Evolutionary conservation across 2,888 invertebrate genomes (phyloP).

Genomic region (Thysanoteuthis rhombus): DNA sequence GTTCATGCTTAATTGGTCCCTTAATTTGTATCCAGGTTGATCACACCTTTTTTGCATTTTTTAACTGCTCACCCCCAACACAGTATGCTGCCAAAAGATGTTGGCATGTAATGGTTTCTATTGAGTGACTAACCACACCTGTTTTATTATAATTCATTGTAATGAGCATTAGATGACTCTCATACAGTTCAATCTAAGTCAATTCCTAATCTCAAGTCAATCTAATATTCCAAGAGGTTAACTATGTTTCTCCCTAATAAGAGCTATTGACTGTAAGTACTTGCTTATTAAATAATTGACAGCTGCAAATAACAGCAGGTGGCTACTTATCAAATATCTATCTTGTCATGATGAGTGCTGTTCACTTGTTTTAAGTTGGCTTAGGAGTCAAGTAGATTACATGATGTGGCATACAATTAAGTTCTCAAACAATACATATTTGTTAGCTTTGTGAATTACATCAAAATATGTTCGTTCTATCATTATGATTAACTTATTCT

Average conservation of each 20-base stretch:
- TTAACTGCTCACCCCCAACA: no score
- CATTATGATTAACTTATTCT: neutral
- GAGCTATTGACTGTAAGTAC: neutral
- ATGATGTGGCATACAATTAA: neutral
- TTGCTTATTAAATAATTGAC: neutral
- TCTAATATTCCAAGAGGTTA: neutral
- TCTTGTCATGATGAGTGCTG: neutral
- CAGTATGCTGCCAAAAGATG: no score
- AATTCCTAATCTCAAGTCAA: neutral
- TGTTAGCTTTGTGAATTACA: neutral
- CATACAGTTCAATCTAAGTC: neutral
- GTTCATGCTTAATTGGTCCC: no score
- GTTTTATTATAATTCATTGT: no score
- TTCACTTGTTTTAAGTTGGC: neutral
- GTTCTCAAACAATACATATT: neutral
- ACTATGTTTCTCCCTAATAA: neutral
- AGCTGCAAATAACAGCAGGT: neutral
- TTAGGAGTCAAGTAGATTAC: neutral
- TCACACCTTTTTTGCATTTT: no score
- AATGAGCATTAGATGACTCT: no score
- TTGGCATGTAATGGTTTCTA: no score
- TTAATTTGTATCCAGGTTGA: no score
- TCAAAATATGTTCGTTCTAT: neutral
- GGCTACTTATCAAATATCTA: neutral
- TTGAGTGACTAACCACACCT: no score